Base-by-base conservation (phyloP, 2,888 invertebrate species). In the Teinopalpus imperialis region DNA sequence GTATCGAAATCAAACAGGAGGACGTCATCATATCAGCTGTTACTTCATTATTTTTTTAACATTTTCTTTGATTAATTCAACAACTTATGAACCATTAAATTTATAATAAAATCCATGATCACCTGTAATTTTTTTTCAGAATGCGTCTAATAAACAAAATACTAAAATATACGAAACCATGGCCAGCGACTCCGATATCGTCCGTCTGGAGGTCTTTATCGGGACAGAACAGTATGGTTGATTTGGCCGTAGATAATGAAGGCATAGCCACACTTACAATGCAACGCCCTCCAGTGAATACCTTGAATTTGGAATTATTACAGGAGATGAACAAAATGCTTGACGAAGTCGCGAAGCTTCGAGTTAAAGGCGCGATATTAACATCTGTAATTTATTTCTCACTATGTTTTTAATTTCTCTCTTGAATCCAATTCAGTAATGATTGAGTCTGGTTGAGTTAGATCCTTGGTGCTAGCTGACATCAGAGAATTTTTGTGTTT, bases 231-330 rank as follows among this genome's bases (percentile, higher is more conserved):
- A 8, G 14, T 5, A 26, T 51, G 23, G 43, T n/a, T n/a, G n/a
- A 48, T 16, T 9, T 49, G 2, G 2, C 36, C 8, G 31, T 43
- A 4, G 82, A 92, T 53, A 83, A 89, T 31, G 90, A 91, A 57
- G 94, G 94, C 2, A 82, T 94, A 34, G 93, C 93, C 4, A 90
- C 90, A 0, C 74, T 95, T 31, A 91, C 91, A 0, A 81, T 95
- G 89, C 91, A 92, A 57, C 88, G 91, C 36, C 78, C 90, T n/a
- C 95, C 95, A 1, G 94, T 94, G 0, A 95, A 95, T 72, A 90
- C 93, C 35, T 76, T 95, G 1, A 95, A 93, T 64, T 71, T 91
- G 30, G 93, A 94, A 36, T 65, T 94, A n/a, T 58, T 94, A 7
- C 80, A 81, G 16, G 91, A 90, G 35, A 62, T 95, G 1, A 81